Evolutionary conservation across 1,140 invertebrate genomes (phyloP), one percentile per base, ranked within the genome.

Genomic region (Drosophila ohnishii): DNA sequence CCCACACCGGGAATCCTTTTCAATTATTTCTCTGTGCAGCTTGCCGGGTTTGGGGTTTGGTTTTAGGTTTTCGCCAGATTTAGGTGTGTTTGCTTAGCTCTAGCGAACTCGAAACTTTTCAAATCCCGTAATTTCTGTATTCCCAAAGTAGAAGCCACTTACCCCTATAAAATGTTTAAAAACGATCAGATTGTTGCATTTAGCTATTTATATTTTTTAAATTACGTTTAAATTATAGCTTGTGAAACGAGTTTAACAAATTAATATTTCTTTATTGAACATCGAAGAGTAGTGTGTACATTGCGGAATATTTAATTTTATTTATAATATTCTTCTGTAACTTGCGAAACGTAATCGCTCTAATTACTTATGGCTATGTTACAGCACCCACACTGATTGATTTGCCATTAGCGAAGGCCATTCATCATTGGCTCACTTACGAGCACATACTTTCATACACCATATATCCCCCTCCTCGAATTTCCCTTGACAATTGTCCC

Each of bases 21-120:
- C 83, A 87, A 87, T 86, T 86, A 87, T 87, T 86, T 87, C 69
- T 48, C 65, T 63, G 59, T 66, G 57, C 73, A 56, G 72, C 48
- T 75, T 58, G 35, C 53, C 78, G 42, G 65, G 37, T 42, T 66
- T 66, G 62, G 61, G 65, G 35, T 22, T 69, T 67, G 61, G 65
- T 56, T 56, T 63, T 56, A 16, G 47, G 65, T 53, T 44, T 44
- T 51, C n/a, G 10, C 30, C 37, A 44, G 37, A 66, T 55, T 34
- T 50, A 19, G 45, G 61, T 69, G 37, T 66, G 47, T 53, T 69
- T 69, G 30, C 37, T 30, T 53, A 30, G 47, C 65, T 53, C n/a
- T 22, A 25, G 62, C 61, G 7, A 44, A 66, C 61, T 35, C 30
- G n/a, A 44, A 42, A 44, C 30, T 66, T 44, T 69, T 14, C 6